Evolutionary conservation across 2,797 vertebrate genomes (phyloP), one percentile per base, ranked within the genome.

Genomic region (Sciurus carolinensis): DNA sequence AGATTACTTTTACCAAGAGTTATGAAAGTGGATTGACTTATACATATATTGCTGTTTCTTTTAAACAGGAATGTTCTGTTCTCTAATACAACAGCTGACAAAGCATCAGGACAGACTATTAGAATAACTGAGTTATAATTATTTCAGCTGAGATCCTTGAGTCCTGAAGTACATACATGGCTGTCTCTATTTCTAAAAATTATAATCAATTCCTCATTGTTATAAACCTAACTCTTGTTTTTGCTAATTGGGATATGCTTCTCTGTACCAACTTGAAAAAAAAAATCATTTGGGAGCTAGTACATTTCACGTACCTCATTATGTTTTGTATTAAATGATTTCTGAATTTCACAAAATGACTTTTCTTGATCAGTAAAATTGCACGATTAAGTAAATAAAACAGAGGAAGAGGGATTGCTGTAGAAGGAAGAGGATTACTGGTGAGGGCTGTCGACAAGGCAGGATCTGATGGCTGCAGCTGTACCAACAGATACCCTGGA

Each of bases 11-110:
- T 76, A 86, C 47, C 80, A 87, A 85, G 88, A 84, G 52, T 93
- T 84, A 64, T 69, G 62, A 90, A 95, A 79, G 71, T 59, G 22
- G n/a, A 92, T 92, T 83, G 57, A 24, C 59, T 97, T 91, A 69
- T 28, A 93, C 87, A 92, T 76, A 54, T 62, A 30, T 36, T 44
- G 7, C 39, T 90, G 50, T 76, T 94, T 92, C 30, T 93, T 97
- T 82, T 73, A 90, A 92, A 94, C 94, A 95, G 94, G 62, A 94
- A 7, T 82, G 59, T 95, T 28, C 50, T 95, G 3, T 50, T 81
- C 87, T 96, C 36, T 95, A 85, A 54, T 97, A 94, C 96, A 98
- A 90, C 39, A 93, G 33, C 84, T 87, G 79, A 18, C n/a, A 83
- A 64, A 87, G 33, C 42, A 69, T 90, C 80, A 77, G 88, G 44